Conservation (phyloP, 2,888 invertebrate genomes). For the Phyllotreta cruciferae region DNA sequence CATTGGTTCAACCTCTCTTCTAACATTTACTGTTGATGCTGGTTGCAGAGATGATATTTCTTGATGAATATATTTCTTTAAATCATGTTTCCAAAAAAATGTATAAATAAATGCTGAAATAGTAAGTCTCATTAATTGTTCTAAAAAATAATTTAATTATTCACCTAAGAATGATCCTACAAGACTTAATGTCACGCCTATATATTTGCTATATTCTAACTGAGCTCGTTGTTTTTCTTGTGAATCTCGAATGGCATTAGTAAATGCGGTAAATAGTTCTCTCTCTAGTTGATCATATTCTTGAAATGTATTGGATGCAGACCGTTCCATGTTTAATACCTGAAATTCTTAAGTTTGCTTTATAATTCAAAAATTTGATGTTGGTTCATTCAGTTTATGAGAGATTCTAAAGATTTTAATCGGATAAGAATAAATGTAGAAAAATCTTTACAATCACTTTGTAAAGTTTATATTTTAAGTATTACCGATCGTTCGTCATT, state of each 20-base stretch:
- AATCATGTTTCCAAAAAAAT: constrained; percentile 54
- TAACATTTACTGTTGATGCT: constrained; percentile 8
- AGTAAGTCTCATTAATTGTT: not conserved
- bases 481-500: constrained; percentile 71
- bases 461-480: too few species aligned
- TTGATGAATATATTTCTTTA: constrained; percentile 52
- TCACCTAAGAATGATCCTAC: constrained; percentile 53
- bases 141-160: not conserved
- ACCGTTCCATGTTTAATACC: constrained; percentile 69
- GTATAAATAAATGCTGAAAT: constrained; percentile 53
- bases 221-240: constrained; percentile 85
- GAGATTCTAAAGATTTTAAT: too few species aligned
- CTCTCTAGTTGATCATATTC: constrained; percentile 77
- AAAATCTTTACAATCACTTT: too few species aligned
- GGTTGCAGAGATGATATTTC: constrained; percentile 32
- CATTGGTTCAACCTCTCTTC: too few species aligned
- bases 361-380: too few species aligned
- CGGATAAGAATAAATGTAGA: too few species aligned
- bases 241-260: constrained; percentile 78
- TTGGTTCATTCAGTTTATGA: too few species aligned
- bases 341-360: constrained; percentile 45
- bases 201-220: constrained; percentile 84
- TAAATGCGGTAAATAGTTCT: constrained; percentile 74
- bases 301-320: constrained; percentile 67
- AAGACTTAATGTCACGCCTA: constrained; percentile 61